These are phyloP conservation scores for Gymnocheta viridis DNA, from an alignment of 2,888 invertebrate genomes.

Conservation along the genomic window DNA sequence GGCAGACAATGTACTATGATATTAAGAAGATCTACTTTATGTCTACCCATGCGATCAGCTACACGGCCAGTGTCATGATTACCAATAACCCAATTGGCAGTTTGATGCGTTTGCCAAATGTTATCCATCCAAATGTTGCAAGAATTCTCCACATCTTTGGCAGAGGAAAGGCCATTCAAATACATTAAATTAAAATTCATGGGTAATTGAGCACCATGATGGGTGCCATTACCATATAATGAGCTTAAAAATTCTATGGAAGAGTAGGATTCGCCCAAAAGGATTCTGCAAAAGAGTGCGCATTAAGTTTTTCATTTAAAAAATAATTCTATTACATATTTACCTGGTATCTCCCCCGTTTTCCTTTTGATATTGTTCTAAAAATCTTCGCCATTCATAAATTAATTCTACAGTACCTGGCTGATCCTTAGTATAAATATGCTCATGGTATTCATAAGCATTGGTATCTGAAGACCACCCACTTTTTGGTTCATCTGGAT, in stretches of 20 bases:
- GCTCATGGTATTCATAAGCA: constrained; percentile 84
- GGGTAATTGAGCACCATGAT: constrained; percentile 84
- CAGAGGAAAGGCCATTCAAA: constrained; percentile 83
- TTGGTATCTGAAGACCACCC: constrained; percentile 82
- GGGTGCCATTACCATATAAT: constrained; percentile 84
- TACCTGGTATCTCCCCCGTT: constrained; percentile 79
- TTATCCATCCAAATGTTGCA: constrained; percentile 85
- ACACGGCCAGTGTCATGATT: constrained; percentile 87
- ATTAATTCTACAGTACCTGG: constrained; percentile 84
- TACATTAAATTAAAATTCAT: constrained; percentile 86
- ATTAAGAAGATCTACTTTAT: constrained; percentile 87
- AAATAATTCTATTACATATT: neutral
- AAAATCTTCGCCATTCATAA: constrained; percentile 83
- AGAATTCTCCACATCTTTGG: constrained; percentile 82
- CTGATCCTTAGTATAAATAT: constrained; percentile 86
- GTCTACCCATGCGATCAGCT: constrained; percentile 85
- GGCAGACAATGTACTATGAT: constrained; percentile 88
- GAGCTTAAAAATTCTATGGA: constrained; percentile 82
- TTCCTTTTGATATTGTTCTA: constrained; percentile 81
- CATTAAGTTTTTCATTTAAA: neutral
- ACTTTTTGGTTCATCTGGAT: constrained; percentile 83
- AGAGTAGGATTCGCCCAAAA: constrained; percentile 84
- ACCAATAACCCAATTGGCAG: constrained; percentile 88
- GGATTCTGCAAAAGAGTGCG: constrained; percentile 6
- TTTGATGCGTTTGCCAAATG: constrained; percentile 83